Base-by-base conservation (phyloP, 2,797 vertebrate species). In the Gadopsis marmoratus region DNA sequence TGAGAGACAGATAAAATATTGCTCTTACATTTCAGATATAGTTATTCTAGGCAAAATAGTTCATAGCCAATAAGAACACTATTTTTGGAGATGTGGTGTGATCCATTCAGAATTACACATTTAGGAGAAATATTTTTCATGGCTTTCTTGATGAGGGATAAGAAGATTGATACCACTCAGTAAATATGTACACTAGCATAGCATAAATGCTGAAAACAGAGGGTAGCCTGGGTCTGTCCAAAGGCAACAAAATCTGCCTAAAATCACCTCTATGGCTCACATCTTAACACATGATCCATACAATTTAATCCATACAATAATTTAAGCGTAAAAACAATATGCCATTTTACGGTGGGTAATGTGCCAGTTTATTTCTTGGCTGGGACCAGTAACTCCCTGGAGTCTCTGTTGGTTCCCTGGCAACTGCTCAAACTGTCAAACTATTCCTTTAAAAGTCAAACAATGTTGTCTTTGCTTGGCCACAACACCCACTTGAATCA, bases 381-480 rank as follows among this genome's bases (percentile, higher is more conserved):
- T 12, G 47, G 1, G 16, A 61, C 26, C 7, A 54, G 16, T 51
- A 31, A n/a, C n/a, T 62, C 31, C 5, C 7, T 29, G 3, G 21
- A 35, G 61, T 39, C n/a, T 41, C 21, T 11, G 0, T 6, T 59
- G 33, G 51, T 66, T 58, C 13, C 43, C n/a, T 29, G n/a, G 62
- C 31, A 72, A 31, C 54, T 73, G 16, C 29, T 50, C 19, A 37
- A 37, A 37, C 7, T 60, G 9, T 65, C 10, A 58, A 70, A 37
- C 19, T 51, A 19, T 51, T n/a, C 23, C 17, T 23, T 35, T 39
- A n/a, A 33, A 58, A 48, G 53, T 63, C 33, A 76, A 77, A 35
- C 23, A n/a, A 39, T 43, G 31, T 54, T 59, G 62, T 60, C 39
- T 76, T 60, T 76, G 56, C 56, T 64, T n/a, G 59, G n/a, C 56